phyloP scores from a whole-genome alignment of 2,888 invertebrate species.

The Oscheius onirici region DNA sequence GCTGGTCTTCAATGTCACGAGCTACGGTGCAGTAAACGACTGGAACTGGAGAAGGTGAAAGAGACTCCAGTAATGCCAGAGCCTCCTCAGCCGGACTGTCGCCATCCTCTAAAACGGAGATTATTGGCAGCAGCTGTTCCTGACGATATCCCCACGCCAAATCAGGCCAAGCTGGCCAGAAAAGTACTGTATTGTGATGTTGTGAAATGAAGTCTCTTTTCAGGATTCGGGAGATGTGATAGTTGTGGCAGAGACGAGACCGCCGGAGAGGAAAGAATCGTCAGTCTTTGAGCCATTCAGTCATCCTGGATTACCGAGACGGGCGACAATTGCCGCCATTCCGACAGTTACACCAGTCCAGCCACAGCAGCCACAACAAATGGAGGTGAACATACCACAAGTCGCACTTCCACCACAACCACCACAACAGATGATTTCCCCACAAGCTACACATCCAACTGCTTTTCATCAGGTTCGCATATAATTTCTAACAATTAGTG shows the following conservation, averaged over 20 bases:
- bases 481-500: slow-evolving; percentile 3
- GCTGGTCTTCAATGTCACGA: slow-evolving; percentile 66
- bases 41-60: slow-evolving; percentile 40
- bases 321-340: slow-evolving; percentile 18
- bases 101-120: slow-evolving; percentile 36
- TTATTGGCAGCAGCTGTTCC: slow-evolving; percentile 24
- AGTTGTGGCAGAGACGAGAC: slow-evolving; percentile 15
- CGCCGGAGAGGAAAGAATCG: slow-evolving; percentile 5
- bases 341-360: neutral
- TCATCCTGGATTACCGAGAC: slow-evolving; percentile 17
- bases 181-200: neutral
- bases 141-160: neutral
- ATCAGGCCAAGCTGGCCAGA: slow-evolving; percentile 14
- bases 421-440: slow-evolving; percentile 15
- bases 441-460: slow-evolving; percentile 1
- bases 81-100: neutral
- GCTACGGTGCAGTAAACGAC: slow-evolving; percentile 56
- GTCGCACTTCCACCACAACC: neutral
- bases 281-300: slow-evolving; percentile 7
- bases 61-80: neutral
- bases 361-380: neutral
- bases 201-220: neutral
- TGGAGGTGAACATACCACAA: neutral
- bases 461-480: slow-evolving; percentile 25
- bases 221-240: slow-evolving; percentile 31